Evolutionary conservation across 53 echinoderm and acorn worm genomes (phyloP).

Genomic region (Echinarachnius parma): DNA sequence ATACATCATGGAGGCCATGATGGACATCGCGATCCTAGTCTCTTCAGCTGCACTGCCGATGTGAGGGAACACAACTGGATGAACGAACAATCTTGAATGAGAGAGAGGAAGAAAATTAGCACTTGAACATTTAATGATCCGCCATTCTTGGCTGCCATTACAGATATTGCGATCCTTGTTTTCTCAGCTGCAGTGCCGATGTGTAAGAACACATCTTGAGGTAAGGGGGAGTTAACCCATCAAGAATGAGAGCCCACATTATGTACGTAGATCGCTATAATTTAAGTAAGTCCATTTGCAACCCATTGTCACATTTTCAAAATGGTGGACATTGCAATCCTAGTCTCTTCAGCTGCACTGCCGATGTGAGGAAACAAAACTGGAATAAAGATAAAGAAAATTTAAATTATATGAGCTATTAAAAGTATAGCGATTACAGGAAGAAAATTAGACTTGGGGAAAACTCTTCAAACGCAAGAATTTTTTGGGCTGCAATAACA

Average conservation of each 20-base stretch:
- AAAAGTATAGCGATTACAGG: too few species aligned
- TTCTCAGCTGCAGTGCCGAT: constrained; percentile 78
- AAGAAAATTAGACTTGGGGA: too few species aligned
- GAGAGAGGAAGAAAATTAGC: too few species aligned
- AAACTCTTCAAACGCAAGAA: too few species aligned
- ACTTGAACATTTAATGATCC: too few species aligned
- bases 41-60: constrained; percentile 79
- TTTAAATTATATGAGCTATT: too few species aligned
- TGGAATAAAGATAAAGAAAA: constrained; percentile 22
- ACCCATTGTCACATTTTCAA: too few species aligned
- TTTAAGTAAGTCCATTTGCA: too few species aligned
- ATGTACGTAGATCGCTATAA: too few species aligned
- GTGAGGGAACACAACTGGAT: constrained; percentile 83
- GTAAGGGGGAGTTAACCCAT: background rate
- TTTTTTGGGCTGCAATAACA: too few species aligned
- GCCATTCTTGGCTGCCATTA: constrained; percentile 66
- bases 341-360: constrained; percentile 75
- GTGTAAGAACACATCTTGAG: constrained; percentile 79
- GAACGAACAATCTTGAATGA: background rate
- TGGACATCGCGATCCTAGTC: constrained; percentile 78
- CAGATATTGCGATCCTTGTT: constrained; percentile 77
- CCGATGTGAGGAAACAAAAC: constrained; percentile 91
- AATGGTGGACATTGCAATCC: constrained; percentile 75
- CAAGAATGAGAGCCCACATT: too few species aligned
- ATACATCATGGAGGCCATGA: too few species aligned